Evolutionary conservation across 1,140 invertebrate genomes (phyloP), one percentile per base, ranked within the genome.

Genomic region (Brachionus rotundiformis): DNA sequence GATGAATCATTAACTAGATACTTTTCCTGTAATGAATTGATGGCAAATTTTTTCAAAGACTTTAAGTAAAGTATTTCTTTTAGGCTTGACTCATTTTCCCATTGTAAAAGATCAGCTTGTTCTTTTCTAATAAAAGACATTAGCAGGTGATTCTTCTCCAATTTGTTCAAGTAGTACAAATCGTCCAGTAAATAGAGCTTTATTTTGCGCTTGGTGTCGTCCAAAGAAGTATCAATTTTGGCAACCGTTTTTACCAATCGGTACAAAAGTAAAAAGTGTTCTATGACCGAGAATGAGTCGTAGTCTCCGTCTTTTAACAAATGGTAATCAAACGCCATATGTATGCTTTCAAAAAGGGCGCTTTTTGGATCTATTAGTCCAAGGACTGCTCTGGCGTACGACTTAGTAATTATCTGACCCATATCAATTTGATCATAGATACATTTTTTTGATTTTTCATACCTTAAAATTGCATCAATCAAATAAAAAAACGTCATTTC

Each of bases 51-150:
- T 79, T 79, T 79, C 59, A 79, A 27, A 10, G 76, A 79, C 23
- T 79, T 79, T 5, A 79, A 59, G 54, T 79, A 79, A 23, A 79
- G 25, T 31, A 79, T 79, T 79, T 79, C 76, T 61, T 79, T 79
- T 8, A 79, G 29, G 19, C 29, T 44, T 7, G 76, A 79, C 25
- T 79, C 76, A 10, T 25, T 36, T 16, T 63, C 33, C 76, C 76
- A 79, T 79, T 79, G 31, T 10, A 79, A 39, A 13, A 79, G 8
- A 79, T 79, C 76, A 39, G 76, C 76, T 59, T 79, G 76, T 63
- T 54, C 33, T 19, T 79, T 79, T n/a, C 76, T 47, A 11, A 79
- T 41, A 19, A 79, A 36, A 3, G 76, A 79, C 76, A 79, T 79
- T 25, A 39, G n/a, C 0, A 79, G 47, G 36, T 79, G 19, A 33